These are phyloP conservation scores for Andricus curvator DNA, from an alignment of 2,888 invertebrate species.

Conservation along the genomic window DNA sequence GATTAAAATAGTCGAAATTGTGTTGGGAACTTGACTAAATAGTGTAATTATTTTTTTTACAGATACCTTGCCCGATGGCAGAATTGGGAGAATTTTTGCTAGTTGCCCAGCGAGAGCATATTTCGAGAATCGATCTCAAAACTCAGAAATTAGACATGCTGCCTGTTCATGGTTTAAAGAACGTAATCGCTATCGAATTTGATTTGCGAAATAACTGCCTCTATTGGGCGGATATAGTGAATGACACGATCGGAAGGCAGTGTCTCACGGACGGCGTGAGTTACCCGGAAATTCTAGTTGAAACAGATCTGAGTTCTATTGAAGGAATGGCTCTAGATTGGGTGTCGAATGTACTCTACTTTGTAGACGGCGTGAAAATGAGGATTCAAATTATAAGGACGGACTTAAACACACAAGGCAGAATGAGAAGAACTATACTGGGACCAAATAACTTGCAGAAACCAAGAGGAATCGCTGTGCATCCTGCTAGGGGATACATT, in stretches of 20 bases:
- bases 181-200: constrained; percentile 92
- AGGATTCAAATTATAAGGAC: constrained; percentile 91
- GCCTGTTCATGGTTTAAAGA: constrained; percentile 86
- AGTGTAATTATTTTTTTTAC: constrained; percentile 50
- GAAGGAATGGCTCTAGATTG: constrained; percentile 95
- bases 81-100: constrained; percentile 88
- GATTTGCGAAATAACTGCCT: constrained; percentile 91
- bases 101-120: constrained; percentile 88
- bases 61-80: constrained; percentile 84
- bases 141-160: constrained; percentile 82
- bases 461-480: constrained; percentile 90
- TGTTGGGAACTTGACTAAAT: not conserved
- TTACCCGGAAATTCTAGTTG: constrained; percentile 85
- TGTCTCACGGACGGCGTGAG: constrained; percentile 85
- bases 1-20: not conserved
- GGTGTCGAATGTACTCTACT: constrained; percentile 92
- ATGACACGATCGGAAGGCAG: constrained; percentile 88
- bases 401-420: constrained; percentile 81
- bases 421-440: constrained; percentile 89
- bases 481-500: constrained; percentile 88
- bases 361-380: constrained; percentile 89
- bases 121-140: constrained; percentile 85
- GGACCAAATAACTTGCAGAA: constrained; percentile 84
- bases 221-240: constrained; percentile 92
- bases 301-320: constrained; percentile 87